Conservation (phyloP, 2,113 vertebrate species). For the Fregetta grallaria region DNA sequence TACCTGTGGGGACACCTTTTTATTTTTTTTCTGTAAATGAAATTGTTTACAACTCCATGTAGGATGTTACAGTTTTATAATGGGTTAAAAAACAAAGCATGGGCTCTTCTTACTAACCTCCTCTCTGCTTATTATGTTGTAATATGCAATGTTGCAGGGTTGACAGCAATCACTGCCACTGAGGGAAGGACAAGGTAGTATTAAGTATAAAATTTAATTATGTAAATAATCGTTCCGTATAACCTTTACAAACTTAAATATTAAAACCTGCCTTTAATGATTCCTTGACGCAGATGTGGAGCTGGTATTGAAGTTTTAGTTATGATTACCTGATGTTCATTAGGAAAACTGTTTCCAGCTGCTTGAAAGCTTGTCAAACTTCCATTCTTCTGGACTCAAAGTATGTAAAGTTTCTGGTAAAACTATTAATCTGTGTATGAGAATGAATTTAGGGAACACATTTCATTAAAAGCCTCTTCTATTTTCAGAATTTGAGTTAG, state of each 20-base stretch:
- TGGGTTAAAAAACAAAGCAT: not conserved
- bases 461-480: not conserved
- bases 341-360: not conserved
- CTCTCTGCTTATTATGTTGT: not conserved
- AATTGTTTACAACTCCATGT: not conserved
- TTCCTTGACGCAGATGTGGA: not conserved
- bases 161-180: not conserved
- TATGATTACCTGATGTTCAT: not conserved
- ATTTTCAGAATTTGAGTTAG: not conserved
- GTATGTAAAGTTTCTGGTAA: not conserved
- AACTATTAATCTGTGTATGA: not conserved
- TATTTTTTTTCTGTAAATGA: not conserved
- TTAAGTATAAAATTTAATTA: not conserved
- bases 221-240: conserved; percentile 12
- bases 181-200: not conserved
- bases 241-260: not conserved
- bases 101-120: not conserved
- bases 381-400: not conserved
- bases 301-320: not conserved
- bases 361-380: not conserved
- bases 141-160: not conserved
- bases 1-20: not conserved
- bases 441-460: not conserved
- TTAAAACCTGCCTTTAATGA: not conserved
- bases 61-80: not conserved